Evolutionary conservation across 2,113 vertebrate species (phyloP).

Genomic region (Rafetus swinhoei): DNA sequence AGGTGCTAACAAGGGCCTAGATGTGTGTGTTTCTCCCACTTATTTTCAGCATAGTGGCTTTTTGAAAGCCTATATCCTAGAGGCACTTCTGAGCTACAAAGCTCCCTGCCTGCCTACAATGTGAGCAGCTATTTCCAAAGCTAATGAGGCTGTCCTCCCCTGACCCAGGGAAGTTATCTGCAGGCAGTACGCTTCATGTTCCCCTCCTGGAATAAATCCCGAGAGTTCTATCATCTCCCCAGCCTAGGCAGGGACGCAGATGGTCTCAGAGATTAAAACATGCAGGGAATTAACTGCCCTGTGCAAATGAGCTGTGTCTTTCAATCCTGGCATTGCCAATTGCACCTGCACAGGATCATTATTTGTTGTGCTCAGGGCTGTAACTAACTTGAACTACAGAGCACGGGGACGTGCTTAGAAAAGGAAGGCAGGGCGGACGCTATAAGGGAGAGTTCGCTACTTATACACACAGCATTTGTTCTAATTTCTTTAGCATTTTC

Average conservation of each 20-base stretch:
- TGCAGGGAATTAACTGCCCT: slow-evolving; percentile 56
- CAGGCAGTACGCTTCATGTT: slow-evolving; percentile 1
- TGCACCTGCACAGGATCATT: neutral
- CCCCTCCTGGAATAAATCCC: slow-evolving; percentile 63
- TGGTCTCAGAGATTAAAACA: slow-evolving; percentile 65
- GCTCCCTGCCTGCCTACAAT: neutral
- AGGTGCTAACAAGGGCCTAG: neutral
- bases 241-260: slow-evolving; percentile 58
- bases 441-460: neutral
- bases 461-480: rapidly evolving
- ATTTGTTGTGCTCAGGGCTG: neutral
- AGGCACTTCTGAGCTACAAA: rapidly evolving
- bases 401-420: neutral
- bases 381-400: neutral
- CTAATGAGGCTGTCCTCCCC: slow-evolving; percentile 30
- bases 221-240: slow-evolving; percentile 29
- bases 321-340: neutral
- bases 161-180: slow-evolving; percentile 28
- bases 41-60: neutral
- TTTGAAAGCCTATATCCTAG: rapidly evolving
- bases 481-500: neutral
- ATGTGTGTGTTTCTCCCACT: neutral
- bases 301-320: slow-evolving; percentile 54
- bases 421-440: neutral
- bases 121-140: neutral